Percentiles rank a stretch among this genome's conserved stretches.
Evolutionary conservation across 2,797 vertebrate species (phyloP).

Genomic region (Apogon hyalosoma): DNA sequence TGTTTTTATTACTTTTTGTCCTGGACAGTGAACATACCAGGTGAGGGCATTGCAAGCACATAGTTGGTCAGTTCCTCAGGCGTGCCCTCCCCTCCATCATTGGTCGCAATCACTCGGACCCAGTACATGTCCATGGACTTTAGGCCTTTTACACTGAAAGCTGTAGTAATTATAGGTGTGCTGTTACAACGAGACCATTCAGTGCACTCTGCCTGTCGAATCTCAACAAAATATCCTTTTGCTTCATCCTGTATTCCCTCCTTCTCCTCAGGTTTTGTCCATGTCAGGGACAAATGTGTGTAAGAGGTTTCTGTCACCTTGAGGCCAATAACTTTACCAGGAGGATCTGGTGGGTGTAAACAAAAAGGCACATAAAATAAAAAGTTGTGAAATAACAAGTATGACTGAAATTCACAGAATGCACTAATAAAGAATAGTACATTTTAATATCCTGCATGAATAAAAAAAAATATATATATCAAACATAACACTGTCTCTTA

Average conservation of each 20-base stretch:
- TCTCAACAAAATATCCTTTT: conserved; percentile 88
- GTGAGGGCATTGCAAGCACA: conserved; percentile 70
- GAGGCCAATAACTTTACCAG: conserved; percentile 84
- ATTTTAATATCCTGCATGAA: neutral
- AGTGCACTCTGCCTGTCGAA: conserved; percentile 73
- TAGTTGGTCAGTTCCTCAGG: conserved; percentile 76
- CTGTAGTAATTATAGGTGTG: conserved; percentile 71
- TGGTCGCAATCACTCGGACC: conserved; percentile 84
- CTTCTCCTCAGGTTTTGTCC: conserved; percentile 83
- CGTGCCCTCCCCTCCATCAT: conserved; percentile 81
- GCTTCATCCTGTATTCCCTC: conserved; percentile 77
- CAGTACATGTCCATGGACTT: conserved; percentile 82
- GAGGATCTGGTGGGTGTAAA: conserved; percentile 80
- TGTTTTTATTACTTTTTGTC: no score
- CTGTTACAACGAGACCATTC: conserved; percentile 87
- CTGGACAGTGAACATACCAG: conserved; percentile 74
- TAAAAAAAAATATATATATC: neutral
- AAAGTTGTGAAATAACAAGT: neutral
- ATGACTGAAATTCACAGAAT: no score
- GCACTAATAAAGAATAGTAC: no score
- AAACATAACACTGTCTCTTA: neutral
- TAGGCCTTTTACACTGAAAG: conserved; percentile 85
- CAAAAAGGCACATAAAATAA: neutral
- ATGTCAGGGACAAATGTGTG: conserved; percentile 84
- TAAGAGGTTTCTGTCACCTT: conserved; percentile 84